Conservation (phyloP, 2,888 invertebrate genomes). For the Drosophila parthenogenetica region DNA sequence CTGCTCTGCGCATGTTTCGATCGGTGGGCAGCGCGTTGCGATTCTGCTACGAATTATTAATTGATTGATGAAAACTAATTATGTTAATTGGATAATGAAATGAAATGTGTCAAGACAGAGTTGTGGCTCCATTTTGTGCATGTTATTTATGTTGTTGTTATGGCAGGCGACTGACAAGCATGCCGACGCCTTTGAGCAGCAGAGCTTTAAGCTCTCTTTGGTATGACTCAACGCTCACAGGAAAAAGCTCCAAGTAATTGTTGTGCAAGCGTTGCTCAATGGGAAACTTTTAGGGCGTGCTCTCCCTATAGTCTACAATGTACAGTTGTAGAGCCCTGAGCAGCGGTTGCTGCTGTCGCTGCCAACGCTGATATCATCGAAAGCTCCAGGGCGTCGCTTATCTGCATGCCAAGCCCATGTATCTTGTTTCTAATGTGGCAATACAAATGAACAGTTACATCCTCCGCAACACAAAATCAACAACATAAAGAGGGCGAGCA, state of each 20-base stretch:
- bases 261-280: conserved; percentile 39
- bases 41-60: conserved; percentile 68
- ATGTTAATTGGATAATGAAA: conserved; percentile 79
- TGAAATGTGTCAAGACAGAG: conserved; percentile 69
- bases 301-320: conserved; percentile 1
- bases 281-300: conserved; percentile 21
- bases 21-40: conserved; percentile 26
- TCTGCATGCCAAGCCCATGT: conserved; percentile 44
- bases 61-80: conserved; percentile 80
- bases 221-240: conserved; percentile 49
- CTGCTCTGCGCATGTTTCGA: background rate
- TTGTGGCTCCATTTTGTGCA: conserved; percentile 49
- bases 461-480: conserved; percentile 62
- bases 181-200: conserved; percentile 31
- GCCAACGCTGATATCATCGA: conserved; percentile 62
- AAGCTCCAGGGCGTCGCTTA: conserved; percentile 39
- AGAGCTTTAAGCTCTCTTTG: conserved; percentile 27
- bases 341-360: background rate
- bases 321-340: conserved; percentile 20
- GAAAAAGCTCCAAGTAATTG: conserved; percentile 49
- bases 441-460: conserved; percentile 72
- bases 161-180: conserved; percentile 39
- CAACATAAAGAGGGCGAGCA: conserved; percentile 30
- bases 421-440: conserved; percentile 54
- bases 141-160: conserved; percentile 28